Evolutionary conservation across 2,888 invertebrate species (phyloP).

Genomic region (Buathra laborator): DNA sequence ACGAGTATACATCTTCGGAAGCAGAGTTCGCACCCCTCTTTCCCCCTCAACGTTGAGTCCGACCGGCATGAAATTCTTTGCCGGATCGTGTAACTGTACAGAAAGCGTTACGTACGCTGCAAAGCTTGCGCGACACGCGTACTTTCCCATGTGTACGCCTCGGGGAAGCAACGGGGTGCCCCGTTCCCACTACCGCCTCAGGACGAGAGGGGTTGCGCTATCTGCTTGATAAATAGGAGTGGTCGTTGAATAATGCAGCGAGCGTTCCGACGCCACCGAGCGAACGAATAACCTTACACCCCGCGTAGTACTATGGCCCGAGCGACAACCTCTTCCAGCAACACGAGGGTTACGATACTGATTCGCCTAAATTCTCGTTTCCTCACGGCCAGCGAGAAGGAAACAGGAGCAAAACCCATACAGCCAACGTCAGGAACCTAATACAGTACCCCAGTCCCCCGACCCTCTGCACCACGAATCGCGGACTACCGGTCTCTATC

Average conservation of each 20-base stretch:
- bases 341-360: slow-evolving; percentile 72
- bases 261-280: slow-evolving; percentile 74
- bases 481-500: background rate
- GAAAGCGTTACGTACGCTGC: background rate
- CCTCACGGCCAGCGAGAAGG: slow-evolving; percentile 47
- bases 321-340: slow-evolving; percentile 54
- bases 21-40: background rate
- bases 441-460: background rate
- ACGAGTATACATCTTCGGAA: background rate
- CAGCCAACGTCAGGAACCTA: background rate
- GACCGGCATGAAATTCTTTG: slow-evolving; percentile 27
- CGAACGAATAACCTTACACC: slow-evolving; percentile 80
- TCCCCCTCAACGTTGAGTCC: slow-evolving; percentile 27
- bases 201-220: slow-evolving; percentile 71
- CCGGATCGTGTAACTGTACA: slow-evolving; percentile 29
- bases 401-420: slow-evolving; percentile 30
- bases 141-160: slow-evolving; percentile 34
- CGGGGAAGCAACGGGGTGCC: slow-evolving; percentile 46
- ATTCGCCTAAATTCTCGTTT: slow-evolving; percentile 76
- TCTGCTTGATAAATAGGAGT: slow-evolving; percentile 83
- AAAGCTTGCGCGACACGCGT: slow-evolving; percentile 53
- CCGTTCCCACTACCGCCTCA: slow-evolving; percentile 24
- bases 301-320: slow-evolving; percentile 40
- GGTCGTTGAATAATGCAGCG: slow-evolving; percentile 82
- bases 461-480: background rate